Conservation (phyloP, 1,140 invertebrate genomes). For the Melanaphis sacchari region DNA sequence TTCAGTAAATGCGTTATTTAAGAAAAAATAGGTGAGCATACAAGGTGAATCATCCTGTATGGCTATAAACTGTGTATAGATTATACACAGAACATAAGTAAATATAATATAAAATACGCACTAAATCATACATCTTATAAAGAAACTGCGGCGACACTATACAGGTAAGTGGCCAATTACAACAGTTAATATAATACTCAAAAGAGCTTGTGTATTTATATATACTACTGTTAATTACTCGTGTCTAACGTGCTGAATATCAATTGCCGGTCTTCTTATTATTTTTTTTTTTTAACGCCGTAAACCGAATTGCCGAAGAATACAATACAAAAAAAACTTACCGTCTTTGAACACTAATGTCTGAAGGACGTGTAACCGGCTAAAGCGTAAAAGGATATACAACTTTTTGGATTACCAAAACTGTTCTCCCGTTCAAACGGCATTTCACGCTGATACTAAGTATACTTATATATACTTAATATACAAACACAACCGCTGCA, state of each 20-base stretch:
- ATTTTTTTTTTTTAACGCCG: slow-evolving; percentile 13
- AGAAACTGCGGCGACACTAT: not conserved
- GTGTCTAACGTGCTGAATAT: slow-evolving; percentile 18
- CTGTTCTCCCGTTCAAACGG: not conserved
- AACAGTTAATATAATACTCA: slow-evolving; percentile 12
- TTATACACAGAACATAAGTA: not conserved
- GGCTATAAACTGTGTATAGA: not conserved
- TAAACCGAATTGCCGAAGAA: not conserved
- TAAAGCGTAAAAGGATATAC: not conserved
- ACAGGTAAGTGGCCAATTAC: slow-evolving; percentile 19
- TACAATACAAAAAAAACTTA: not conserved
- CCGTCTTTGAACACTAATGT: not conserved
- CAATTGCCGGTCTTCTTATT: not conserved
- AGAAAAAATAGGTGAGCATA: not conserved
- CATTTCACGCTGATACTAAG: not conserved
- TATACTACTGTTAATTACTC: not conserved
- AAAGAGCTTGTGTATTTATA: not conserved
- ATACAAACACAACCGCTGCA: not conserved
- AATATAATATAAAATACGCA: not conserved
- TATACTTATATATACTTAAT: not conserved
- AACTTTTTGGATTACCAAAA: slow-evolving; percentile 17
- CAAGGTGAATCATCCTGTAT: not conserved
- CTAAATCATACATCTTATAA: not conserved
- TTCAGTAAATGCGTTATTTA: not conserved
- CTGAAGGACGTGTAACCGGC: not conserved